Base-by-base conservation (phyloP, 2,888 invertebrate species). In the Lomographa bimaculata region DNA sequence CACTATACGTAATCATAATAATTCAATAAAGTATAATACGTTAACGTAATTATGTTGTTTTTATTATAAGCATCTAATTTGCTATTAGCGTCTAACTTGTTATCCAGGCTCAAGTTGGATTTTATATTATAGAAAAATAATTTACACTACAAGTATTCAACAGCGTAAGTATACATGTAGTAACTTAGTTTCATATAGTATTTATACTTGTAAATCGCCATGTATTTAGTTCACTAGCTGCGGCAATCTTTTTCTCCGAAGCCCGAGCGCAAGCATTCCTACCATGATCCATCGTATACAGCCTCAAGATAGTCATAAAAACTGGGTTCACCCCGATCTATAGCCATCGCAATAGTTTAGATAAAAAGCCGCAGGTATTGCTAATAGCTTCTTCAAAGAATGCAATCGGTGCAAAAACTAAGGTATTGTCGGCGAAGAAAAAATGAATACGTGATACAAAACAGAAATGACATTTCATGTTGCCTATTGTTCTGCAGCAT, bases 231-330 rank as follows among this genome's bases (percentile, higher is more conserved):
- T 38, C 23, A 35, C 45, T 42, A 28, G 37, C 38, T 40, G 46
- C 29, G 12, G 38, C 41, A 41, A 47, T 25, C 37, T 46, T 50
- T 51, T 54, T 51, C 54, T 51, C 24, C 25, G 51, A 51, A 51
- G 28, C 20, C 53, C 54, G 64, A 61, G 71, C 63, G 63, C 61
- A 55, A 59, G 64, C 67, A 78, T 74, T 70, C 67, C 59, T 52
- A 58, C 51, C 65, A 56, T 57, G 68, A 68, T 70, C 60, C 64
- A 61, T 54, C 55, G 60, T 55, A 61, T 60, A 54, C 43, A 36
- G 34, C 50, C 42, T 51, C 32, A 56, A 46, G 51, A 54, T 60
- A 55, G 34, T 41, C 43, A 65, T 58, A 79, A 81, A 77, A 81
- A 78, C 64, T 40, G 34, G 64, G 54, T 56, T 57, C 71, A 54